Evolutionary conservation across 2,113 vertebrate genomes (phyloP), one percentile per base, ranked within the genome.

Genomic region (Scomber japonicus): DNA sequence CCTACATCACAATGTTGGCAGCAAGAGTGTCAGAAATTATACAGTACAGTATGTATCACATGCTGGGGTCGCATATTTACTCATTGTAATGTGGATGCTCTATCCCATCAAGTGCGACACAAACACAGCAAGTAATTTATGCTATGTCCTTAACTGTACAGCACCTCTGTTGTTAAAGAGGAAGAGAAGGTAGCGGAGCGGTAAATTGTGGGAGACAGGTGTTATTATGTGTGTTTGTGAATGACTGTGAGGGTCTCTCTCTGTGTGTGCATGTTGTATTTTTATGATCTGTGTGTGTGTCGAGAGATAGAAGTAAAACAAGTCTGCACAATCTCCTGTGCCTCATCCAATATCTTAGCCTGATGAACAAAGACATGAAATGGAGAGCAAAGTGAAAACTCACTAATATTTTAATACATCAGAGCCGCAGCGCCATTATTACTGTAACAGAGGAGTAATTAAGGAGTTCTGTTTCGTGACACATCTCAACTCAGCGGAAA

Each of bases 71-170:
- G 10, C 2, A 68, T 2, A 40, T 69, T 72, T 54, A 49, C 51
- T 40, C n/a, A 60, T 71, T 49, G 35, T 9, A 40, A 40, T 62
- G 14, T 31, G 15, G 14, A 44, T 55, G 17, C 55, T 73, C 70
- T 5, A 2, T 71, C 15, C 31, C 61, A 70, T 59, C 53, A 54
- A 62, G 35, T 21, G 13, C 17, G 70, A 31, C 50, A 49, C 46
- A 51, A 78, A 74, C 64, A 71, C 14, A 0, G 6, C 10, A 50
- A 62, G 61, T 63, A 12, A 83, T 78, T 72, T n/a, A 79, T 61
- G 21, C 27, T 12, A 21, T 69, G 56, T 50, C 45, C 64, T 75
- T 17, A 75, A 64, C 49, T 80, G 57, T 51, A 35, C 6, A 21
- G 21, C 50, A 21, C n/a, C n/a, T 70, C 45, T 74, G 46, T 24